These are phyloP conservation scores for Bryconaethiops microstoma DNA, from an alignment of 2,797 vertebrate species.

Conservation along the genomic window DNA sequence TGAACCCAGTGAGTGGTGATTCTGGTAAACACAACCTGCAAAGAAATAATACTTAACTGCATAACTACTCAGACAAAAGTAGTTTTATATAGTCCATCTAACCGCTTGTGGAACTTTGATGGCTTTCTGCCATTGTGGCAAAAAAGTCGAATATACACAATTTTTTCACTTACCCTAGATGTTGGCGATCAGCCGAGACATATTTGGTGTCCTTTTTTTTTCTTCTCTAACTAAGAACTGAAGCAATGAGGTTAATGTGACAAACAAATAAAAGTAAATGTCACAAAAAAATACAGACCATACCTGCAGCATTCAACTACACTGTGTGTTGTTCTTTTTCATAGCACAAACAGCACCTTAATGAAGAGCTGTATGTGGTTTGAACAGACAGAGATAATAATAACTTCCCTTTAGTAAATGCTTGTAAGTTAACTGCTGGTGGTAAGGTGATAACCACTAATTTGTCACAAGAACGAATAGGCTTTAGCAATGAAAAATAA, in stretches of 20 bases:
- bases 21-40: background rate
- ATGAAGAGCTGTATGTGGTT: background rate
- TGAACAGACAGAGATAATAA: background rate
- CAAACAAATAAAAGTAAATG: too few relatives aligned
- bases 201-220: too few relatives aligned
- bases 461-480: background rate
- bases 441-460: background rate
- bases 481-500: background rate
- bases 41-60: background rate
- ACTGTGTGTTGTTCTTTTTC: too few relatives aligned
- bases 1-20: background rate
- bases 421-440: background rate
- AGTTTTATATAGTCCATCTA: background rate
- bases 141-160: too few relatives aligned
- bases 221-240: too few relatives aligned
- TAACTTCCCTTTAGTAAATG: background rate
- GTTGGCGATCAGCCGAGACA: background rate
- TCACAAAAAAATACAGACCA: too few relatives aligned
- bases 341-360: too few relatives aligned
- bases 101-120: background rate
- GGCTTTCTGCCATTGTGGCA: background rate
- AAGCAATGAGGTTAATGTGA: too few relatives aligned
- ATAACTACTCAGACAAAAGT: background rate
- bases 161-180: too few relatives aligned
- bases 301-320: too few relatives aligned